Evolutionary conservation across 2,113 vertebrate genomes (phyloP).

Genomic region (Telmatochromis bifrenatus): DNA sequence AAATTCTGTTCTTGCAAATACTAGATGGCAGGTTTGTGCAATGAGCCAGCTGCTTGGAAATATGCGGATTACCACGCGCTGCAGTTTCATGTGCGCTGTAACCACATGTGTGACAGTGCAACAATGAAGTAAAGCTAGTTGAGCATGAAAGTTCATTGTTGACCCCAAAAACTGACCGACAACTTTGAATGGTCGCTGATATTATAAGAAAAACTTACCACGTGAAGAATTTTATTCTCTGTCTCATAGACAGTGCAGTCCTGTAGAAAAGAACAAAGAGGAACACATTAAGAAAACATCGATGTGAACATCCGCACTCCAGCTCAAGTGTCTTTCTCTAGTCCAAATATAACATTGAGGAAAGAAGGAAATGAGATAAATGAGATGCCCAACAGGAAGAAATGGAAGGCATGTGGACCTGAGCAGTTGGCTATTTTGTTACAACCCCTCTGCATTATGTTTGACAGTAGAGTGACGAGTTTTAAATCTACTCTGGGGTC

Average conservation of each 20-base stretch:
- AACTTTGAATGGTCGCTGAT: not conserved
- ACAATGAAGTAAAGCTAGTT: not conserved
- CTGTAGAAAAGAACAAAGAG: constrained; percentile 44
- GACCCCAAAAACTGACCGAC: not conserved
- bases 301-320: not conserved
- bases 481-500: not conserved
- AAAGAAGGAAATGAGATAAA: not conserved
- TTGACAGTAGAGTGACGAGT: not conserved
- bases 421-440: constrained; percentile 5
- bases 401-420: not conserved
- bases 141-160: not conserved
- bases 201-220: constrained; percentile 73
- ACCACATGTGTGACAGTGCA: not conserved
- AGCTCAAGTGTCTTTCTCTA: constrained; percentile 15
- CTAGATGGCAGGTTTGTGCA: not conserved
- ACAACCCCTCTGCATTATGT: not conserved
- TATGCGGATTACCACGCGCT: not conserved
- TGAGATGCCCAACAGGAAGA: not conserved
- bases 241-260: constrained; percentile 90
- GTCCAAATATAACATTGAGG: not conserved
- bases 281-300: constrained; percentile 1
- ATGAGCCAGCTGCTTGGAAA: not conserved
- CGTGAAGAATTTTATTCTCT: constrained; percentile 89
- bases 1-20: not conserved
- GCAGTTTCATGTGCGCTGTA: not conserved